These are phyloP conservation scores for Enteromius radiatus DNA, from an alignment of 2,797 vertebrate genomes.

Conservation along the genomic window DNA sequence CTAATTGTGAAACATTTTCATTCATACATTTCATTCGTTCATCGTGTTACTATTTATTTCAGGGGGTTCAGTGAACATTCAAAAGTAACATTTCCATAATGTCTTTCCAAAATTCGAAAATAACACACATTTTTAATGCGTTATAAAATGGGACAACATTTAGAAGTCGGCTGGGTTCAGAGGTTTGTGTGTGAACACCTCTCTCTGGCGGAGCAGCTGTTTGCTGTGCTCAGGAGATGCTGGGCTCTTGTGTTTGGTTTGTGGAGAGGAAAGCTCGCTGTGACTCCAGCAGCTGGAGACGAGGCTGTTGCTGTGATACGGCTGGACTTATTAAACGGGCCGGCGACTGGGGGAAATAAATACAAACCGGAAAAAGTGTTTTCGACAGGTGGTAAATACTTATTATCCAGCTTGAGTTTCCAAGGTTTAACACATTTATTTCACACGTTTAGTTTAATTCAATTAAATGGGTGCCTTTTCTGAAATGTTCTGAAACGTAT, in stretches of 20 bases:
- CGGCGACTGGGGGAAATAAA: background rate
- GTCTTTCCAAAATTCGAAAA: too few relatives aligned
- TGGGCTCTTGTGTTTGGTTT: constrained; percentile 51
- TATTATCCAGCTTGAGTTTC: background rate
- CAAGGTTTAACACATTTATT: background rate
- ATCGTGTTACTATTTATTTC: too few relatives aligned
- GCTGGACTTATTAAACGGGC: constrained; percentile 50
- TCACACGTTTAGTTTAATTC: background rate
- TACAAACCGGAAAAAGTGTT: constrained; percentile 8
- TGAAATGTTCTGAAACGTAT: background rate
- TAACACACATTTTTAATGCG: too few relatives aligned
- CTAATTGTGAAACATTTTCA: too few relatives aligned
- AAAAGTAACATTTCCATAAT: too few relatives aligned
- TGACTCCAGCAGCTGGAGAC: constrained; percentile 58
- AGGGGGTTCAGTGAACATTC: too few relatives aligned
- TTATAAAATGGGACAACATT: too few relatives aligned
- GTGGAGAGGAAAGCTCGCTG: constrained; percentile 49
- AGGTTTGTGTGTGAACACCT: too few relatives aligned
- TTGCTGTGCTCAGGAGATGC: constrained; percentile 43
- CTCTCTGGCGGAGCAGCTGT: constrained; percentile 23
- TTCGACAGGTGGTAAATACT: background rate
- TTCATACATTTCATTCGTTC: too few relatives aligned
- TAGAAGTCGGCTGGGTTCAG: too few relatives aligned
- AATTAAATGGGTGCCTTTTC: background rate
- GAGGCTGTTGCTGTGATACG: constrained; percentile 65